phyloP scores from a whole-genome alignment of 2,797 vertebrate species.

The Cryptoblepharus egeriae region DNA sequence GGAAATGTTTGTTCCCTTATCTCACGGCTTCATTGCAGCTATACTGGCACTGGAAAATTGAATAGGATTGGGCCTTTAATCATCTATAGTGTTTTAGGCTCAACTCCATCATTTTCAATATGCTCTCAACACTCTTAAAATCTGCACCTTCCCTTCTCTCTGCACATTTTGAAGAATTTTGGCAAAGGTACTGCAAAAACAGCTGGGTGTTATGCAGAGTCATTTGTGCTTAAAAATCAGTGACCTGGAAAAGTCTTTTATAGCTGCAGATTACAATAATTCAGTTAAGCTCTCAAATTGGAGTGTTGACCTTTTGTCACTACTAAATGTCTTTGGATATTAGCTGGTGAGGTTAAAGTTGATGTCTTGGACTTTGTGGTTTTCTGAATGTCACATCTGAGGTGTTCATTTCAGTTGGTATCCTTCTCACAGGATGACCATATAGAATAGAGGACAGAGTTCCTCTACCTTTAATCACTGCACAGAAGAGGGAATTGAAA shows the following conservation, averaged over 20 bases:
- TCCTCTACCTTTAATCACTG: no score
- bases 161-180: background rate
- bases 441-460: no score
- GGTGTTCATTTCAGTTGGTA: background rate
- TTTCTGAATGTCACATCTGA: background rate
- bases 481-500: no score
- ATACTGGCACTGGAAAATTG: no score
- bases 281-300: background rate
- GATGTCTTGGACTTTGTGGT: background rate
- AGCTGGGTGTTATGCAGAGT: background rate
- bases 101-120: background rate
- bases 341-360: conserved; percentile 10
- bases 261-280: conserved; percentile 20
- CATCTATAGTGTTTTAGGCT: background rate
- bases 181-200: background rate
- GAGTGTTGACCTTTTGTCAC: conserved; percentile 11
- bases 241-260: conserved; percentile 5
- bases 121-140: background rate
- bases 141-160: background rate
- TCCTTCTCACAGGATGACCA: no score
- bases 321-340: conserved; percentile 10
- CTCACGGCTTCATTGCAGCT: no score
- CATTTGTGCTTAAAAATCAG: conserved; percentile 29
- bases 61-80: no score
- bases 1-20: no score